Evolutionary conservation across 2,888 invertebrate species (phyloP), one percentile per base, ranked within the genome.

Genomic region (Dione vanillae): DNA sequence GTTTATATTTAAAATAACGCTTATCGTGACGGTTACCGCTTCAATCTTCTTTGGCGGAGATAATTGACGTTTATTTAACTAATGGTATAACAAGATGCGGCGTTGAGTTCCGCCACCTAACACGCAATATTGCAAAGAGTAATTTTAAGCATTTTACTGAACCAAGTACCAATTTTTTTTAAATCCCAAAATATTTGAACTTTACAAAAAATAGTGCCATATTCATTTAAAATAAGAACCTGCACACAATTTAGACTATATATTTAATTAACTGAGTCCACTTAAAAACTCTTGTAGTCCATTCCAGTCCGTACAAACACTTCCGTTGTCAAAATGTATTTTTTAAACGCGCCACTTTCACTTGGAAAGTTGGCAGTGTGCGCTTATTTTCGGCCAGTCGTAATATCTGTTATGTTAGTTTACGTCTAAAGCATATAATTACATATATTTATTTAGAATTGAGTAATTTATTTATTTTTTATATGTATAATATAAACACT

Each of bases 331-430:
- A 70, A 74, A 71, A 70, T 72, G 67, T 69, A 61, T 73, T 71
- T 76, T 72, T 74, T 74, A 54, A 67, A 67, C 65, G 58, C 68
- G 70, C 56, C 64, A 67, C 80, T 80, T 80, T 80, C 81, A 78
- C 81, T 80, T 81, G 80, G 81, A 81, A 81, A 81, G 81, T 81
- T 77, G 75, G 75, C 75, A 69, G 78, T 75, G 75, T 76, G 78
- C 75, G 75, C 75, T 74, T 77, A 77, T 80, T 78, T 81, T 80
- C 75, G 78, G 78, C 74, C 75, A 74, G 67, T 74, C 64, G 71
- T 69, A 71, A 51, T 61, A 67, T 65, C 16, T 54, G 68, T 69
- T 66, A 59, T 65, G 65, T 69, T 64, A 49, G 61, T 61, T 61
- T 61, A 61, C 61, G 61, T 61, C 61, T 61, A 27, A 61, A 27